These are phyloP conservation scores for Thalpophila matura DNA, from an alignment of 2,888 invertebrate species.

Conservation along the genomic window DNA sequence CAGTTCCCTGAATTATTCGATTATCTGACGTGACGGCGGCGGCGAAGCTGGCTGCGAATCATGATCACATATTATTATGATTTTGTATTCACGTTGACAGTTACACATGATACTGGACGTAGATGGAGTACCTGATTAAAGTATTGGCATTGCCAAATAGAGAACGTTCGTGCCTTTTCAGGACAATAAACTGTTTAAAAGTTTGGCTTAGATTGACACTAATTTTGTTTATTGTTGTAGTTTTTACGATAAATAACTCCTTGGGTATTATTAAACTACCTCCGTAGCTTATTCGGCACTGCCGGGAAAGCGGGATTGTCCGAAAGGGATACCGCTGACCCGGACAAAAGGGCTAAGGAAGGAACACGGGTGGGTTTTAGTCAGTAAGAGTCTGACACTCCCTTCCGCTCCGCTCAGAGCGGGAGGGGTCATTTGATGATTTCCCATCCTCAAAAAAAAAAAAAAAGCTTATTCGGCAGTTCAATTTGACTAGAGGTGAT, in stretches of 20 bases:
- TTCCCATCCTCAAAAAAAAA: too few relatives aligned
- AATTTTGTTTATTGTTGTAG: slow-evolving; percentile 58
- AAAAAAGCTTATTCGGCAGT: too few relatives aligned
- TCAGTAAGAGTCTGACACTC: too few relatives aligned
- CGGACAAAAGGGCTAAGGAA: too few relatives aligned
- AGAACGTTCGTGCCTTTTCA: slow-evolving; percentile 68
- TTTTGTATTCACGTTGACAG: slow-evolving; percentile 62
- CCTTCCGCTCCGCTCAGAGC: too few relatives aligned
- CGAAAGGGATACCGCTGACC: too few relatives aligned
- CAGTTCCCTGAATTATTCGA: slow-evolving; percentile 89
- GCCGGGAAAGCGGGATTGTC: too few relatives aligned
- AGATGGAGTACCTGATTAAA: slow-evolving; percentile 79
- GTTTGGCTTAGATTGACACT: slow-evolving; percentile 48
- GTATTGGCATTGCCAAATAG: slow-evolving; percentile 81
- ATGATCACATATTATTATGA: slow-evolving; percentile 76
- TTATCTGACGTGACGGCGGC: slow-evolving; percentile 82
- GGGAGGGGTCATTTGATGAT: too few relatives aligned
- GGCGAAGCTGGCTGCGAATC: slow-evolving; percentile 71
- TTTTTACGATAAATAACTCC: slow-evolving; percentile 7
- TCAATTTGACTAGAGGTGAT: too few relatives aligned
- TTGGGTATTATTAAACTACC: not conserved
- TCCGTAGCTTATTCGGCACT: not conserved
- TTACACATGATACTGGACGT: slow-evolving; percentile 56
- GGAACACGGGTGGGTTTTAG: too few relatives aligned
- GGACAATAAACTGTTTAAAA: slow-evolving; percentile 58